These are phyloP conservation scores for Athalia circularis DNA, from an alignment of 2,888 invertebrate species.

Conservation along the genomic window DNA sequence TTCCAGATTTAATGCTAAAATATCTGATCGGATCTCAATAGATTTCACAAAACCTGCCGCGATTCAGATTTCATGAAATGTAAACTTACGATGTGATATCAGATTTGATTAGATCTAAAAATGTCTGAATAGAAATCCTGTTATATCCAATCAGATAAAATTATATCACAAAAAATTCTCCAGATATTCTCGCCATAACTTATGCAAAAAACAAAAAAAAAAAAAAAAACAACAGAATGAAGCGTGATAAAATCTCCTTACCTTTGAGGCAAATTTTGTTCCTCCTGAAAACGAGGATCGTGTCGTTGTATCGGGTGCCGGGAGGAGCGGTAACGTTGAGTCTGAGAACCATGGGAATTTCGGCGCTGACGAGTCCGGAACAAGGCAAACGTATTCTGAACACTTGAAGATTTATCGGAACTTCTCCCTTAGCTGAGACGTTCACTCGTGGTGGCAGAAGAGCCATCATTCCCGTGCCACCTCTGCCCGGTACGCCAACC, in stretches of 20 bases:
- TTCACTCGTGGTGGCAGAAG: slow-evolving; percentile 88
- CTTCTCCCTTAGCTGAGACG: slow-evolving; percentile 86
- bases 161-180: background rate
- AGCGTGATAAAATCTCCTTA: slow-evolving; percentile 61
- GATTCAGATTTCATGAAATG: too few species aligned
- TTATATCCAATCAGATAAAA: too few species aligned
- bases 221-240: background rate
- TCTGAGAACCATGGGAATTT: slow-evolving; percentile 88
- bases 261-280: slow-evolving; percentile 93
- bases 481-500: slow-evolving; percentile 75
- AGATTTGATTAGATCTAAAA: too few species aligned
- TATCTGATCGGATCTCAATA: too few species aligned
- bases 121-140: too few species aligned
- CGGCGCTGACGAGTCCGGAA: slow-evolving; percentile 86
- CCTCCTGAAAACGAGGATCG: slow-evolving; percentile 85
- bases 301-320: slow-evolving; percentile 81
- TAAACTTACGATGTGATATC: too few species aligned
- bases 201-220: background rate
- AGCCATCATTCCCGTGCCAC: slow-evolving; percentile 74
- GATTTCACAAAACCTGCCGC: too few species aligned
- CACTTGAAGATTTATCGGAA: slow-evolving; percentile 86
- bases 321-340: slow-evolving; percentile 86
- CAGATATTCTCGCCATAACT: background rate
- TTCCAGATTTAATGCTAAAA: too few species aligned
- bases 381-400: slow-evolving; percentile 89